Evolutionary conservation across 2,113 vertebrate genomes (phyloP), one percentile per base, ranked within the genome.

Genomic region (Odontesthes bonariensis): DNA sequence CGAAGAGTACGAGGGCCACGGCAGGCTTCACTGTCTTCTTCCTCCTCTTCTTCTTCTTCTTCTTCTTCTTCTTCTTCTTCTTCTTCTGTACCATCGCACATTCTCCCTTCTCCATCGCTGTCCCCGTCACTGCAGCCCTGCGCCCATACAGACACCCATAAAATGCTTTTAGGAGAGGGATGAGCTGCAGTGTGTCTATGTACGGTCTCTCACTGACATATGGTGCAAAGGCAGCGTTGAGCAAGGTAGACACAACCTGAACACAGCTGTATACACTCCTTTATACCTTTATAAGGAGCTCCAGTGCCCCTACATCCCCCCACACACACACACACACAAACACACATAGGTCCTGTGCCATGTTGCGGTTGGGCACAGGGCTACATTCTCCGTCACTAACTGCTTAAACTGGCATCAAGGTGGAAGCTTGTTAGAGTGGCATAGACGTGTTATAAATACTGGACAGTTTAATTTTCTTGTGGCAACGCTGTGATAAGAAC

Each of bases 131-230:
- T 89, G 91, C 88, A 90, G 88, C 86, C 89, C 80, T 77, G 77
- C 13, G 55, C 75, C 89, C 85, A 65, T 73, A 85, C 82, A 87
- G 69, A 87, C 90, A 71, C 81, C 89, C 91, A 86, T 90, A 90
- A 92, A 90, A 90, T 57, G 71, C 74, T 85, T 86, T 88, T 66
- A 79, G 82, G 82, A 80, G 80, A 91, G 68, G 75, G 84, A 87
- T 82, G 82, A 87, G 63, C 90, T 89, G 90, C 84, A 88, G 82
- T 77, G 73, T 79, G 77, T 79, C 79, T 57, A 57, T 49, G 49
- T 79, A 77, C 22, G 80, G 73, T 55, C 76, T 68, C 60, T 56
- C 61, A 47, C 53, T 75, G 72, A 65, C 69, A 63, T 70, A 61
- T 44, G 68, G 81, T 74, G 64, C 64, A 70, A 78, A 82, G 40